Base-by-base conservation (phyloP, 2,888 invertebrate species). In the Lithodes maja region DNA sequence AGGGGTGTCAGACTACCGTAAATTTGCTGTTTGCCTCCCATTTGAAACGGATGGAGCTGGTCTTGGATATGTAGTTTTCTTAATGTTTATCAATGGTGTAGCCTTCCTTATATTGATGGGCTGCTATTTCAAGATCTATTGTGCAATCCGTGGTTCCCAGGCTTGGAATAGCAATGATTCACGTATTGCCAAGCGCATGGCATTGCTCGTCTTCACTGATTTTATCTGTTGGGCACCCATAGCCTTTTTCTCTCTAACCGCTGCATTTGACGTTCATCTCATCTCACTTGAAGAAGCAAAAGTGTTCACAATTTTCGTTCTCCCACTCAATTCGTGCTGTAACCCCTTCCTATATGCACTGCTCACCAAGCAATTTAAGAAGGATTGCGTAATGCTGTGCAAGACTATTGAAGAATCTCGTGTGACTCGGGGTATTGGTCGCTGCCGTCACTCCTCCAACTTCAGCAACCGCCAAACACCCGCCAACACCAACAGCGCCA, bases 201-300 rank as follows among this genome's bases (percentile, higher is more conserved):
- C 99, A 0, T 94, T 99, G 77, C 95, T 99, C 87, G 99, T 99
- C 1, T 98, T 99, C 94, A 99, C 99, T 0, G 99, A 99, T 94
- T 98, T 99, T 93, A 95, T 99, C 80, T 99, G 99, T 94, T 99
- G 99, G 99, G 98, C 98, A 2, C 99, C 99, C 0, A 98, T 99
- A 92, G 98, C 99, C 0, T 98, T 99, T 94, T 98, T 98, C 94
- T 97, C 98, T 3, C 95, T 99, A 69, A 98, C 98, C 0, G 98
- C 99, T 33, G 97, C 98, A 5, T 97, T 98, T 93, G 99, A 99
- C 9, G 95, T 97, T 92, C 98, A 97, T 91, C 95, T 99, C 82
- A 97, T 99, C 54, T 97, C 97, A 1, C 95, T 99, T 90, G 98
- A 99, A 93, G 97, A 98, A 94, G 99, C 99, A 80, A 99, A 99